Percentiles rank a stretch among this genome's conserved stretches.
phyloP scores from a whole-genome alignment of 2,113 vertebrate species.

The Perca schrenkii region DNA sequence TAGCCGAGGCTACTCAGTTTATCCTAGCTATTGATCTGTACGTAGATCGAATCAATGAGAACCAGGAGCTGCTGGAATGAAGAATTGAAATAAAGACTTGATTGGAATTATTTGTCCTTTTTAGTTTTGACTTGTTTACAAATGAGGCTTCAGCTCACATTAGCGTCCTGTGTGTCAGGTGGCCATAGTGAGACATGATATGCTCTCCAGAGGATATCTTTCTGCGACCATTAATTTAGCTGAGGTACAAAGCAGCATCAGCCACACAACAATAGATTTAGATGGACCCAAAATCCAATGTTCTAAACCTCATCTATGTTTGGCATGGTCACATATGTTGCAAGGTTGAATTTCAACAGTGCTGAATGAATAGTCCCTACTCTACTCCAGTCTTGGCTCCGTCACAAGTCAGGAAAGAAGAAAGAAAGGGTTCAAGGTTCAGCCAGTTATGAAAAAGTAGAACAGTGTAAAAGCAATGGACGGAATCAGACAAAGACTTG shows the following conservation, averaged over 20 bases:
- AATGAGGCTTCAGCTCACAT: conserved; percentile 62
- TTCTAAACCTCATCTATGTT: not conserved
- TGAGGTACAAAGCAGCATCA: conserved; percentile 3
- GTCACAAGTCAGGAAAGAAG: conserved; percentile 22
- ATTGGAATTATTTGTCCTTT: conserved; percentile 67
- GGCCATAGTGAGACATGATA: conserved; percentile 18
- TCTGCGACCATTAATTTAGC: conserved; percentile 14
- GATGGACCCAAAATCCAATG: not conserved
- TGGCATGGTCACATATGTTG: not conserved
- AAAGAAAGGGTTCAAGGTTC: conserved; percentile 19
- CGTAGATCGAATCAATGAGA: conserved; percentile 71
- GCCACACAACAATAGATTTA: not conserved
- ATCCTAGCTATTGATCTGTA: conserved; percentile 80
- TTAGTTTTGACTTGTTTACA: conserved; percentile 67
- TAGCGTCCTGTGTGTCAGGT: conserved; percentile 33
- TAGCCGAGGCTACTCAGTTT: conserved; percentile 74
- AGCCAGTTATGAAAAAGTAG: conserved; percentile 53
- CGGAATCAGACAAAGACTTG: conserved; percentile 54
- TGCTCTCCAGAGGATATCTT: conserved; percentile 22
- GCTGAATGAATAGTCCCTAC: not conserved
- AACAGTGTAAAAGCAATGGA: conserved; percentile 41
- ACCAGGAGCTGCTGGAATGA: conserved; percentile 67
- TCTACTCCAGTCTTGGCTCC: not conserved
- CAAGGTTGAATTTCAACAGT: conserved; percentile 15
- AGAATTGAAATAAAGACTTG: conserved; percentile 68